Base-by-base conservation (phyloP, 2,797 vertebrate species). In the Distichodus sexfasciatus region DNA sequence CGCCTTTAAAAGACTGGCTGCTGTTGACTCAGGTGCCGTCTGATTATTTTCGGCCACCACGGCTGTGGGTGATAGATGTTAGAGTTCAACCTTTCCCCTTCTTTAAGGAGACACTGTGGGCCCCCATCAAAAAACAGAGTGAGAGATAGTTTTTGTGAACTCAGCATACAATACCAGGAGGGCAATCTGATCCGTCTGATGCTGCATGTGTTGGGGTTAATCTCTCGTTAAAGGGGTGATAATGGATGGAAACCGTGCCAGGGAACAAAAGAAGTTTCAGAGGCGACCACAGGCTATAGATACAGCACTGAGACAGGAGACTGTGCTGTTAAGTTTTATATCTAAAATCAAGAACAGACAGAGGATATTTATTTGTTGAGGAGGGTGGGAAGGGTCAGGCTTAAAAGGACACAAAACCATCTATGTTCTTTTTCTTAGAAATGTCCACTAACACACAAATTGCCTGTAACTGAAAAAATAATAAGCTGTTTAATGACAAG, bases 1-100 rank as follows among this genome's bases (percentile, higher is more conserved):
- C 63, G 83, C 76, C 78, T 75, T 78, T 76, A 78, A 87, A 83
- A 82, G 72, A 74, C 43, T 58, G 59, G 68, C 59, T 31, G 71
- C 76, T 90, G 88, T 92, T 90, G 88, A 88, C 85, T 81, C 87
- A 90, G 87, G 88, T 90, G 88, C 75, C 80, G 81, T 88, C 69
- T 85, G 85, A 90, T 90, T 90, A 88, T 90, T 90, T 85, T 84
- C 69, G 82, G 79, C 82, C 85, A 86, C 83, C 84, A 77, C 75
- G 63, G 78, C 66, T 83, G 82, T 83, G 84, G 81, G 58, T 88
- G 85, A 89, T 83, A 82, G 84, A 90, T 87, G 80, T 77, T 82
- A 31, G 35, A 1, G 73, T 78, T 85, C 83, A 87, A 90, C 87
- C 86, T 87, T 78, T 69, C 83, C 83, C 85, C 87, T 69, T 69